These are phyloP conservation scores for Hipposideros armiger DNA, from an alignment of 2,113 vertebrate species.

Conservation along the genomic window DNA sequence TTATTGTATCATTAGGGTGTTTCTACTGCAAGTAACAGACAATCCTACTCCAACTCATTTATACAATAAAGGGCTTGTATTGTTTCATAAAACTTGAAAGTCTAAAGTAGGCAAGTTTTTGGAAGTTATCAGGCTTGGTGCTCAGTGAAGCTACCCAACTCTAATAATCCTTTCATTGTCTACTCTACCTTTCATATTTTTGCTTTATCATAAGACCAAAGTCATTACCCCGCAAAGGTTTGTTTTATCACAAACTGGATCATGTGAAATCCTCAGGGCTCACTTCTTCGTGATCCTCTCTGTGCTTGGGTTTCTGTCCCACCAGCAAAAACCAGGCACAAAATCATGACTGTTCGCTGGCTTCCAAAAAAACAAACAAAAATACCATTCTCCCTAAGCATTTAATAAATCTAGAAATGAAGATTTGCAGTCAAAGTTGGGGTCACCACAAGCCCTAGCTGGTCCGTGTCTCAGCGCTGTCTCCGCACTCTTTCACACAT, in stretches of 20 bases:
- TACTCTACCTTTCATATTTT: background rate
- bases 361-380: slow-evolving; percentile 1
- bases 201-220: background rate
- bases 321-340: background rate
- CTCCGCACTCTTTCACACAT: background rate
- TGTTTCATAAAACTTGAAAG: background rate
- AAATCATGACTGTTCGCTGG: background rate
- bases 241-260: background rate
- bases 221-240: background rate
- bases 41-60: background rate
- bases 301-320: background rate
- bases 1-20: background rate
- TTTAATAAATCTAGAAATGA: background rate
- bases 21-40: slow-evolving; percentile 35
- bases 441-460: background rate
- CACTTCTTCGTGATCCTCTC: background rate
- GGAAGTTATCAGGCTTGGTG: background rate
- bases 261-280: background rate
- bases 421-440: background rate
- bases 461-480: background rate
- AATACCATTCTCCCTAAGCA: background rate
- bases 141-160: background rate
- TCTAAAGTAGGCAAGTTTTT: background rate
- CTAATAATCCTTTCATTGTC: background rate
- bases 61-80: background rate